A percentile compares a stretch with the other conserved stretches of the same genome.
These are phyloP conservation scores for Crematogaster levior DNA, from an alignment of 2,888 invertebrate genomes.

Conservation along the genomic window DNA sequence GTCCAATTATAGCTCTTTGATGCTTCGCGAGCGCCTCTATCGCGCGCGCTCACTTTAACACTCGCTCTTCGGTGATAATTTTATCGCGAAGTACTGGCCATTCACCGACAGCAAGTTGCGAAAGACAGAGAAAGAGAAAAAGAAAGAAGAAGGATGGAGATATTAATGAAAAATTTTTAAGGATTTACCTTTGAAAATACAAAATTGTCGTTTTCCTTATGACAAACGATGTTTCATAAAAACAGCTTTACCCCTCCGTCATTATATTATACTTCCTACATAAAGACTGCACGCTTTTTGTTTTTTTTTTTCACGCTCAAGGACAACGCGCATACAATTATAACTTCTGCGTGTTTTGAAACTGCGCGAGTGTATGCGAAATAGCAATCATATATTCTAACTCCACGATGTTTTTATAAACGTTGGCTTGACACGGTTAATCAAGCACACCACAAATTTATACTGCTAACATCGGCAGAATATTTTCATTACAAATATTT, in stretches of 20 bases:
- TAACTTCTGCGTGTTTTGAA: constrained; percentile 20
- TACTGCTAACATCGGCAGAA: not conserved
- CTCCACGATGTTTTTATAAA: not conserved
- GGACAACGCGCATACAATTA: constrained; percentile 48
- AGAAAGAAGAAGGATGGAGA: not conserved
- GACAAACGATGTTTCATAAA: constrained; percentile 63
- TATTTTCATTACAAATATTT: not conserved
- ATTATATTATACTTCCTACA: constrained; percentile 30
- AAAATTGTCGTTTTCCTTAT: constrained; percentile 59
- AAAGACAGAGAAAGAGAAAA: not conserved
- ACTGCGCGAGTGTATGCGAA: constrained; percentile 3
- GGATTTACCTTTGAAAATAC: constrained; percentile 63
- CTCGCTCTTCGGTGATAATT: constrained; percentile 68
- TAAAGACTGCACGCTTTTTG: constrained; percentile 51
- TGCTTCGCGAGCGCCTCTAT: constrained; percentile 74
- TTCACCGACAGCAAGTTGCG: constrained; percentile 40
- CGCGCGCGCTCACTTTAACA: constrained; percentile 52
- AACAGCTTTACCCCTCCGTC: constrained; percentile 45
- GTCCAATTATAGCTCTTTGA: constrained; percentile 85
- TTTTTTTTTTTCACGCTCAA: constrained; percentile 55
- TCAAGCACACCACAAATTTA: not conserved
- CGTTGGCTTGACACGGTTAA: not conserved
- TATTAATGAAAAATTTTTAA: constrained; percentile 46
- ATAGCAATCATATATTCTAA: constrained; percentile 4
- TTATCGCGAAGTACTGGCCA: constrained; percentile 63